These are phyloP conservation scores for Loriculus beryllinus DNA, from an alignment of 2,797 vertebrate species.

Conservation along the genomic window DNA sequence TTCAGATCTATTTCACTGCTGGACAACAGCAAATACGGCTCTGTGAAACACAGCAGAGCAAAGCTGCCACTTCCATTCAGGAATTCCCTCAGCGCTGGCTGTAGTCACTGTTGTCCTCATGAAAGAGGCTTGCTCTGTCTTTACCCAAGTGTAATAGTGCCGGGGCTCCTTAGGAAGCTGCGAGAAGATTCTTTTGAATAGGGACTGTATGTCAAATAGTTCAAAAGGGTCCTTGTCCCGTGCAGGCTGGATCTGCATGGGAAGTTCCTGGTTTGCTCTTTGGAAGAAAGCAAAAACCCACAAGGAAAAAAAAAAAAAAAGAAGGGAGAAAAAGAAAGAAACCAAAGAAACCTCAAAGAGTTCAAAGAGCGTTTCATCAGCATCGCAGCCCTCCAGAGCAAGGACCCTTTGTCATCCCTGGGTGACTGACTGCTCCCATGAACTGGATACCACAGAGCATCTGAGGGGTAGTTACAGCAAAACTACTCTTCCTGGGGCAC, in stretches of 20 bases:
- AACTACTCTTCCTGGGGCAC: background rate
- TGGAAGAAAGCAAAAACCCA: slow-evolving; percentile 57
- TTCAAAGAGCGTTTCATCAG: slow-evolving; percentile 40
- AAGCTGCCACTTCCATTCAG: background rate
- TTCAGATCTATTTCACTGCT: background rate
- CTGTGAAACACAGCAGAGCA: background rate
- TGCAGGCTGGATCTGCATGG: slow-evolving; percentile 11
- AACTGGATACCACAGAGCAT: background rate
- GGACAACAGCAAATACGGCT: background rate
- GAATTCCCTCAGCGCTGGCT: background rate
- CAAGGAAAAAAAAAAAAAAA: background rate
- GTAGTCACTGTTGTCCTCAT: background rate
- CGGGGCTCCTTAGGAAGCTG: slow-evolving; percentile 10
- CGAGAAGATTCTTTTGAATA: background rate
- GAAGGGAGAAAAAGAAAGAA: background rate
- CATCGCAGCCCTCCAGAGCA: background rate
- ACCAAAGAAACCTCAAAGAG: slow-evolving; percentile 47
- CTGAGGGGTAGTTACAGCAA: background rate
- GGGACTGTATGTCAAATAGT: background rate
- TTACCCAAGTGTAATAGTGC: background rate
- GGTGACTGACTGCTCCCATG: background rate
- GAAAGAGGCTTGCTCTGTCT: background rate
- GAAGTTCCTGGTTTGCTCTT: slow-evolving; percentile 55
- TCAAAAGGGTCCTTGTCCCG: slow-evolving; percentile 50
- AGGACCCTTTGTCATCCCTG: background rate